These are phyloP conservation scores for Macquaria australasica DNA, from an alignment of 2,113 vertebrate species.

Conservation along the genomic window DNA sequence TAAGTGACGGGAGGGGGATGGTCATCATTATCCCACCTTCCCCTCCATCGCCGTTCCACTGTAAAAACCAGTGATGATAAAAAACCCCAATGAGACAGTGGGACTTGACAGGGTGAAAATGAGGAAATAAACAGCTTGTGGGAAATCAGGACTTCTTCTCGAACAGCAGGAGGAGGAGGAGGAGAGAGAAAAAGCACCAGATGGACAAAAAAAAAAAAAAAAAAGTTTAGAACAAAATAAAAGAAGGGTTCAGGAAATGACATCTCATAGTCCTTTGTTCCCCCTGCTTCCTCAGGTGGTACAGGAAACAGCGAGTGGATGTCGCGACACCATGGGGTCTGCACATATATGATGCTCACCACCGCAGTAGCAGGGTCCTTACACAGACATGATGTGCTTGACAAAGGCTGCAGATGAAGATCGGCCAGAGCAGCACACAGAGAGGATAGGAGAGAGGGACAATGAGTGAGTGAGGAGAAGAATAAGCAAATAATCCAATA, in stretches of 20 bases:
- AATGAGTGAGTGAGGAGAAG: slow-evolving; percentile 14
- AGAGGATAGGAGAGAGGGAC: slow-evolving; percentile 12
- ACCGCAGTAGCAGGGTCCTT: slow-evolving; percentile 77
- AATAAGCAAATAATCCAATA: not conserved
- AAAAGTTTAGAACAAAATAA: slow-evolving; percentile 73
- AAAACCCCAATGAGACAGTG: slow-evolving; percentile 26
- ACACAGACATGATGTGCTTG: slow-evolving; percentile 98
- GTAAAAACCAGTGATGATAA: slow-evolving; percentile 51
- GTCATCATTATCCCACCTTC: slow-evolving; percentile 51
- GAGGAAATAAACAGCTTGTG: slow-evolving; percentile 48
- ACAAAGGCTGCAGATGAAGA: slow-evolving; percentile 90
- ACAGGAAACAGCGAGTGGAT: slow-evolving; percentile 82
- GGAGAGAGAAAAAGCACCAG: slow-evolving; percentile 68
- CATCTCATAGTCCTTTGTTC: slow-evolving; percentile 86
- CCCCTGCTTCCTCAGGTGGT: slow-evolving; percentile 79
- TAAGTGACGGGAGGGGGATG: slow-evolving; percentile 40
- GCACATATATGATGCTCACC: slow-evolving; percentile 81
- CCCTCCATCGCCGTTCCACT: slow-evolving; percentile 70
- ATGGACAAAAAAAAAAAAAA: slow-evolving; percentile 67
- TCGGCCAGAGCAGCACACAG: slow-evolving; percentile 26
- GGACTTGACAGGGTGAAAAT: slow-evolving; percentile 31
- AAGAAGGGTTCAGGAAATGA: slow-evolving; percentile 80
- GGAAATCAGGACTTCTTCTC: slow-evolving; percentile 60
- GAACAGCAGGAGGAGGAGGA: slow-evolving; percentile 38
- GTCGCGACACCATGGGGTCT: slow-evolving; percentile 88